Percentiles rank a stretch among this genome's conserved stretches.
phyloP scores from a whole-genome alignment of 35 echinoderm and acorn worm genomes.

The Lytechinus pictus region DNA sequence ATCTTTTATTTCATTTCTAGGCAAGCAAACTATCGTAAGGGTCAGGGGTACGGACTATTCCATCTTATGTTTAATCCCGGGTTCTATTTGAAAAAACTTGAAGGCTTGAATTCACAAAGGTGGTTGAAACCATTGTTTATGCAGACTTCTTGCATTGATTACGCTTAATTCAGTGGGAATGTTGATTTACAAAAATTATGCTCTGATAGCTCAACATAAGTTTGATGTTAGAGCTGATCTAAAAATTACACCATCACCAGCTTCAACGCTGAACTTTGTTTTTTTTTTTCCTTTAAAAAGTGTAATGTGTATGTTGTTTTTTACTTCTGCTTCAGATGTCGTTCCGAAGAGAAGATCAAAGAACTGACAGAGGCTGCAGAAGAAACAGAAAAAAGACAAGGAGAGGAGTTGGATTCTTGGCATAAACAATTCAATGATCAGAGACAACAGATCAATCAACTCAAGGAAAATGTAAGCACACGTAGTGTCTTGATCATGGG shows the following conservation, averaged over 20 bases:
- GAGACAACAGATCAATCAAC: conserved; percentile 50
- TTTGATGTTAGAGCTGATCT: too few relatives aligned
- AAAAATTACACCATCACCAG: too few relatives aligned
- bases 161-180: too few relatives aligned
- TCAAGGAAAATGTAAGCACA: conserved; percentile 59
- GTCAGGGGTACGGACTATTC: not conserved
- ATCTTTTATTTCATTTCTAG: too few relatives aligned
- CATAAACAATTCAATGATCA: conserved; percentile 56
- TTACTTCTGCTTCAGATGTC: conserved; percentile 9
- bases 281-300: not conserved
- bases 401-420: conserved; percentile 56
- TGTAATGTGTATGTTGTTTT: not conserved
- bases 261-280: too few relatives aligned
- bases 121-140: too few relatives aligned
- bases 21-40: too few relatives aligned
- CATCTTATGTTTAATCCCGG: not conserved
- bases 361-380: conserved; percentile 56
- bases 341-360: conserved; percentile 55
- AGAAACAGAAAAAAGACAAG: conserved; percentile 31
- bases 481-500: conserved; percentile 13
- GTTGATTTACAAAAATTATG: too few relatives aligned
- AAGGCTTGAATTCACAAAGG: too few relatives aligned
- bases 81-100: too few relatives aligned
- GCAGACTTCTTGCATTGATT: too few relatives aligned
- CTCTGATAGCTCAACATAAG: too few relatives aligned